A percentile compares a stretch with the other conserved stretches of the same genome.
phyloP scores from a whole-genome alignment of 2,888 invertebrate genomes.

The Campoletis raptor region DNA sequence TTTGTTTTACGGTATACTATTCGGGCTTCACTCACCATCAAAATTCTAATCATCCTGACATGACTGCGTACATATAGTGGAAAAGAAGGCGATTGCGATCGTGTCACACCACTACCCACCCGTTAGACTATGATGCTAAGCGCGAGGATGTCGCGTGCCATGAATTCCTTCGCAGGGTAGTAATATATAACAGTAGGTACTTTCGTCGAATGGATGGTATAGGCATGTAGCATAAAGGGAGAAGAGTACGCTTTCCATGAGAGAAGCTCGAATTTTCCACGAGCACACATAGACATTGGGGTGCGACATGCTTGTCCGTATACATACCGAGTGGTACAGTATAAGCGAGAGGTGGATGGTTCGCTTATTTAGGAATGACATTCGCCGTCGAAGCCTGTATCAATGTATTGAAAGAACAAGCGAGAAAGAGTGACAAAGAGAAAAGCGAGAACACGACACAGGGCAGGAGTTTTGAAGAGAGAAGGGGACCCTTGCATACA shows the following conservation, averaged over 20 bases:
- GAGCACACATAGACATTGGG: constrained; percentile 3
- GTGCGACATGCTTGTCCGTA: constrained; percentile 21
- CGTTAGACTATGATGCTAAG: constrained; percentile 12
- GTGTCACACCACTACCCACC: constrained; percentile 14
- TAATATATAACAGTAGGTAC: constrained; percentile 54
- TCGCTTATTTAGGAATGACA: constrained; percentile 57
- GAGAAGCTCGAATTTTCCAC: constrained; percentile 51
- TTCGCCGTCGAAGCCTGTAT: constrained; percentile 50
- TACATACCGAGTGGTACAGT: constrained; percentile 7
- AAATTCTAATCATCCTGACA: constrained; percentile 41
- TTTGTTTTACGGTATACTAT: background rate
- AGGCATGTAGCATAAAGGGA: constrained; percentile 19
- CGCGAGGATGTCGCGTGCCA: constrained; percentile 52
- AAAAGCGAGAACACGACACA: background rate
- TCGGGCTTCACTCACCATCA: background rate
- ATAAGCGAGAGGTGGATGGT: constrained; percentile 33
- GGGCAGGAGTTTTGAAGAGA: background rate
- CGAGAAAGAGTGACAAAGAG: constrained; percentile 5
- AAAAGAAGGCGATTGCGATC: constrained; percentile 31
- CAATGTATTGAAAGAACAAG: constrained; percentile 38
- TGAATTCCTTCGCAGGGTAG: constrained; percentile 57
- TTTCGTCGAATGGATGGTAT: constrained; percentile 38
- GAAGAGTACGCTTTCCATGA: constrained; percentile 35
- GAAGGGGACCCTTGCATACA: constrained; percentile 2
- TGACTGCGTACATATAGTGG: background rate